Conservation (phyloP, 2,797 vertebrate genomes). For the Rhabdophis nuchalis region DNA sequence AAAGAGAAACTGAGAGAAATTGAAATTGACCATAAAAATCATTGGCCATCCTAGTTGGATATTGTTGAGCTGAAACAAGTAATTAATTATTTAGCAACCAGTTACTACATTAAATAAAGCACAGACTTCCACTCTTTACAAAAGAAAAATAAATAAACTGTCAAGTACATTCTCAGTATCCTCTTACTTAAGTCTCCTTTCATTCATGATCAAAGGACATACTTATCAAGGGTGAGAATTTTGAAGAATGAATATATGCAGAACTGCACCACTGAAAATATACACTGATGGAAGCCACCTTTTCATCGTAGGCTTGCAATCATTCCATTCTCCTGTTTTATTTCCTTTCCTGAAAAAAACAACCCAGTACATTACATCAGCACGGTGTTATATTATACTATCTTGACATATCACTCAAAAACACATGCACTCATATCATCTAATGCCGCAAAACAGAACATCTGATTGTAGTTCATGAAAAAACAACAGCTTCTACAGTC, state of each 20-base stretch:
- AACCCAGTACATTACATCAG: background rate
- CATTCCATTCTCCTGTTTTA: background rate
- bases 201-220: background rate
- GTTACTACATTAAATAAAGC: background rate
- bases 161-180: background rate
- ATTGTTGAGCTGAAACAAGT: background rate
- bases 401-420: background rate
- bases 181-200: background rate
- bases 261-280: background rate
- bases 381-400: background rate
- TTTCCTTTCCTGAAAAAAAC: background rate
- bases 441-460: accelerated
- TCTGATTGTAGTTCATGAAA: background rate
- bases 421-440: background rate
- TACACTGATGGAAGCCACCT: conserved; percentile 3
- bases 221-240: background rate
- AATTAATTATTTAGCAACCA: background rate
- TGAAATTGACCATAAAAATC: background rate
- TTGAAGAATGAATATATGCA: background rate
- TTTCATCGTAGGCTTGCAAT: conserved; percentile 15
- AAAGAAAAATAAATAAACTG: background rate
- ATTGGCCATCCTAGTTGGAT: background rate
- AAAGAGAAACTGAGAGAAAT: background rate
- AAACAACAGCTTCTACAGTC: background rate
- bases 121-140: background rate